phyloP scores from a whole-genome alignment of 2,797 vertebrate species.

The Selene dorsalis region DNA sequence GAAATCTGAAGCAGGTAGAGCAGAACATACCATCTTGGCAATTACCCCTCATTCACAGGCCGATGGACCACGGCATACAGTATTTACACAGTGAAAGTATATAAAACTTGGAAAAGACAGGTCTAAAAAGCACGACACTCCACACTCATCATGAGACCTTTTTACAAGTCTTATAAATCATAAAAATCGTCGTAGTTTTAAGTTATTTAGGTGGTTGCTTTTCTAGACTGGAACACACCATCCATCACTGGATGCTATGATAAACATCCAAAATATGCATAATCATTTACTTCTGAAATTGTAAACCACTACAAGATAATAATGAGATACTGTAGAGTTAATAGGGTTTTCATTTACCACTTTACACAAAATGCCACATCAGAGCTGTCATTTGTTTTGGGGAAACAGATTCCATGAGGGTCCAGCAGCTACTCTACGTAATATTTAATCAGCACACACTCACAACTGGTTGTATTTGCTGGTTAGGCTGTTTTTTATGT shows the following conservation, averaged over 20 bases:
- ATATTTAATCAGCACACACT: constrained; percentile 1
- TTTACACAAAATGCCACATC: constrained; percentile 15
- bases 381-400: constrained; percentile 4
- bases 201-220: not conserved
- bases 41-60: not conserved
- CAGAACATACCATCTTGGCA: not conserved
- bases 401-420: constrained; percentile 3
- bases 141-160: not conserved
- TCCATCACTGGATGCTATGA: not conserved
- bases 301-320: not conserved
- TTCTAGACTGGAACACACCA: not conserved
- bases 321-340: not conserved
- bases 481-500: constrained; percentile 16
- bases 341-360: not conserved
- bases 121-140: not conserved
- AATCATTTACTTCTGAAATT: not conserved
- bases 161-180: not conserved
- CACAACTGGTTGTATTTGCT: constrained; percentile 21
- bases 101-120: not conserved
- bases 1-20: constrained; percentile 33
- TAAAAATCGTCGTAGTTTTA: not conserved
- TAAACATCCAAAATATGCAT: not conserved
- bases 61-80: not conserved
- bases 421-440: constrained; percentile 2
- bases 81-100: not conserved